A percentile compares a stretch with the other conserved stretches of the same genome.
phyloP scores from a whole-genome alignment of 2,113 vertebrate genomes.

The Gymnobelideus leadbeateri region DNA sequence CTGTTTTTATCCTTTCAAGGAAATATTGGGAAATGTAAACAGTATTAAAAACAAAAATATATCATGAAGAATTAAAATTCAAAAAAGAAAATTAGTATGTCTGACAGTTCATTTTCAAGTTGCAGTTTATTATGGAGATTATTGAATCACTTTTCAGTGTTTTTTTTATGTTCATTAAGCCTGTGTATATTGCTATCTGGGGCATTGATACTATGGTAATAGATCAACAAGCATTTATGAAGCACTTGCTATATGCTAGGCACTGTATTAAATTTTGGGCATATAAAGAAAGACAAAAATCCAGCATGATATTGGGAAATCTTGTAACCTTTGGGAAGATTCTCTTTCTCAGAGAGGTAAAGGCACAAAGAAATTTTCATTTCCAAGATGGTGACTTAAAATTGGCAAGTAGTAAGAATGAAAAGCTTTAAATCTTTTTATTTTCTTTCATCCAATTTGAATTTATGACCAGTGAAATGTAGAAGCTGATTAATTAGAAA shows the following conservation, averaged over 20 bases:
- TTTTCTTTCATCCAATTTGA: slow-evolving; percentile 33
- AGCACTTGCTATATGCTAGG: neutral
- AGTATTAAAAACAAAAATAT: neutral
- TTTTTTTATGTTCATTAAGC: neutral
- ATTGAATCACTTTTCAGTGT: neutral
- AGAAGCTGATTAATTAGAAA: slow-evolving; percentile 36
- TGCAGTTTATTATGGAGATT: slow-evolving; percentile 25
- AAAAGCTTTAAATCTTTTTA: neutral
- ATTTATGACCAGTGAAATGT: neutral
- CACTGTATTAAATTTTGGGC: neutral
- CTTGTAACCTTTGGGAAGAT: neutral
- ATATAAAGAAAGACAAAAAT: neutral
- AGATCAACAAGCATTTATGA: neutral
- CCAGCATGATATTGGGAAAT: neutral
- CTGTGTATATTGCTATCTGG: accelerated
- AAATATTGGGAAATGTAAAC: neutral
- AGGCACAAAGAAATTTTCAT: too few relatives aligned
- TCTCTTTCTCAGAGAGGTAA: neutral
- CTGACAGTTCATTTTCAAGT: neutral
- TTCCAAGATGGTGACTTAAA: neutral
- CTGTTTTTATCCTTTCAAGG: neutral
- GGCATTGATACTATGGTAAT: neutral
- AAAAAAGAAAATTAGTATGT: neutral
- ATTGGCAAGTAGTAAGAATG: neutral
- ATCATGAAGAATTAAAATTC: neutral